These are phyloP conservation scores for Nothocercus nigrocapillus DNA, from an alignment of 2,113 vertebrate genomes.

Conservation along the genomic window DNA sequence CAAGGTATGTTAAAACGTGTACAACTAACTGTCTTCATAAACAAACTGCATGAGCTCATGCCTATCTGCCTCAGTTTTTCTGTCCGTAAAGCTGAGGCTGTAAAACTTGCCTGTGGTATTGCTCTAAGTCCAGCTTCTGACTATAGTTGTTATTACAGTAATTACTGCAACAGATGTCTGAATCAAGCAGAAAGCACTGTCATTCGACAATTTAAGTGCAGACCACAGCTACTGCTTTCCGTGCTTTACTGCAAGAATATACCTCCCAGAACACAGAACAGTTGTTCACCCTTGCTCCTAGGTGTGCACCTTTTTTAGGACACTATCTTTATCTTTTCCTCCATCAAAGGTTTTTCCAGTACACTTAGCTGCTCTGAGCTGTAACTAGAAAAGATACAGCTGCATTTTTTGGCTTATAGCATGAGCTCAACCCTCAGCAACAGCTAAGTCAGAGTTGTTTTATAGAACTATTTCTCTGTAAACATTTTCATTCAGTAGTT, in stretches of 20 bases:
- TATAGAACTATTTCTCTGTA: conserved; percentile 62
- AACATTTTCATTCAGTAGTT: conserved; percentile 68
- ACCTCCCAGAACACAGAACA: conserved; percentile 14
- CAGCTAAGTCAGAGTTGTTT: conserved; percentile 60
- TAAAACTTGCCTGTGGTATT: not conserved
- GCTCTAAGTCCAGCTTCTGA: conserved; percentile 5
- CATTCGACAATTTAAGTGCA: not conserved
- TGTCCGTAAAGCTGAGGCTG: not conserved
- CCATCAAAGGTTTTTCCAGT: conserved; percentile 62
- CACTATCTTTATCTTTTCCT: not conserved
- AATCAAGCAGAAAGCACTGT: not conserved
- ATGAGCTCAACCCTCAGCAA: conserved; percentile 22
- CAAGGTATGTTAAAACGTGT: not conserved
- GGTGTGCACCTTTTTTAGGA: conserved; percentile 11
- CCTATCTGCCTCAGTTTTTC: conserved; percentile 13
- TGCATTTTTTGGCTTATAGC: conserved; percentile 51
- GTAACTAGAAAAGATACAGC: conserved; percentile 77
- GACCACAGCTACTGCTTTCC: not conserved
- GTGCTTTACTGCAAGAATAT: conserved; percentile 27
- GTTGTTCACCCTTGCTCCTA: conserved; percentile 44
- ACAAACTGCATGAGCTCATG: not conserved
- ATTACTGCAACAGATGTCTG: conserved; percentile 16
- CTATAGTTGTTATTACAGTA: not conserved
- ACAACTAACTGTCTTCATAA: not conserved
- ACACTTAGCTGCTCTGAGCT: conserved; percentile 61